Percentiles rank a stretch among this genome's conserved stretches.
Conservation (phyloP, 2,888 invertebrate genomes). For the Andrena fulva region DNA sequence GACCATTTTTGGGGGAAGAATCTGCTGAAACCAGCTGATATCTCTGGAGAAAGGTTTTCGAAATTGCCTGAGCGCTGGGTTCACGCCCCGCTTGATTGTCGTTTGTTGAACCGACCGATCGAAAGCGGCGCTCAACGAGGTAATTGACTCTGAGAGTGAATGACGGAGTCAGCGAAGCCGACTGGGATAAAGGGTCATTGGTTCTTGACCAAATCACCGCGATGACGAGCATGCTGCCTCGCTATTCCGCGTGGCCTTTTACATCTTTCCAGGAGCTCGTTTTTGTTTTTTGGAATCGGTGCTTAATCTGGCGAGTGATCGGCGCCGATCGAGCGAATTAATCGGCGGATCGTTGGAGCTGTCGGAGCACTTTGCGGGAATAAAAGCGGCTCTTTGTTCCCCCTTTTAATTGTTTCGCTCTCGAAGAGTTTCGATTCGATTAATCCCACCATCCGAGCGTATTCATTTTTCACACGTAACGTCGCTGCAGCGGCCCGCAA, state of each 20-base stretch:
- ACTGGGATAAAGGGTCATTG: slow-evolving; percentile 24
- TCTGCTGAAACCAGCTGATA: neutral
- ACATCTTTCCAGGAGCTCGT: neutral
- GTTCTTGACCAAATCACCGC: slow-evolving; percentile 28
- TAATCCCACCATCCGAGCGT: no score
- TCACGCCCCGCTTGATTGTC: slow-evolving; percentile 13
- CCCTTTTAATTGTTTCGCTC: no score
- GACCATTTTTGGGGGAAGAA: neutral
- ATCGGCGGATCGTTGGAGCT: no score
- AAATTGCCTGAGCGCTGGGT: slow-evolving; percentile 1
- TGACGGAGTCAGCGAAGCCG: slow-evolving; percentile 42
- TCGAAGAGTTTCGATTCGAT: no score
- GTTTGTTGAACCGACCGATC: slow-evolving; percentile 24
- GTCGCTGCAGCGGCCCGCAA: no score
- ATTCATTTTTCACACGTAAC: no score
- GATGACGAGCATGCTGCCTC: neutral
- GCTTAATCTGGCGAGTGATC: no score
- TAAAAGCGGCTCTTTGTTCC: no score
- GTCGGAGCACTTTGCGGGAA: no score
- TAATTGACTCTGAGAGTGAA: slow-evolving; percentile 60
- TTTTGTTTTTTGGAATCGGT: neutral
- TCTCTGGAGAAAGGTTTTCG: slow-evolving; percentile 11
- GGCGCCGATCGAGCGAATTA: no score
- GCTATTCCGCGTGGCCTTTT: neutral
- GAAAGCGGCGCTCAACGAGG: slow-evolving; percentile 52